Evolutionary conservation across 2,113 vertebrate species (phyloP).

Genomic region (Leiothrix lutea): DNA sequence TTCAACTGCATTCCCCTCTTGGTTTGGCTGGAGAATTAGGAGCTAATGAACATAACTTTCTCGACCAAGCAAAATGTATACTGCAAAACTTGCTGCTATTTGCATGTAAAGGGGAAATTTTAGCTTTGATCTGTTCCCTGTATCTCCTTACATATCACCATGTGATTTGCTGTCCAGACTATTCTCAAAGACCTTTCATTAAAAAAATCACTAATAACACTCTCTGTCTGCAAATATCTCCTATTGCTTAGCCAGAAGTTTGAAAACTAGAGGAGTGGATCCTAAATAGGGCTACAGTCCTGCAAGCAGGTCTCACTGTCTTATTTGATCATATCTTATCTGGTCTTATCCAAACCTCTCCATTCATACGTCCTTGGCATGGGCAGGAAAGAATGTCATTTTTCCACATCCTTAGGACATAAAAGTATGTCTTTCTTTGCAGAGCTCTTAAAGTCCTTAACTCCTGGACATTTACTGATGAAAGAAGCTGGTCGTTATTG

Average conservation of each 20-base stretch:
- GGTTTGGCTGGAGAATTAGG: background rate
- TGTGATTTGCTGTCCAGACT: background rate
- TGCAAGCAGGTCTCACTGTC: background rate
- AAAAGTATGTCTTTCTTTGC: background rate
- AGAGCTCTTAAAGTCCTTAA: background rate
- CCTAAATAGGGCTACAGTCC: background rate
- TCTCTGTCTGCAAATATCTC: background rate
- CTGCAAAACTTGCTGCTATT: background rate
- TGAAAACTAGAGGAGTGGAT: background rate
- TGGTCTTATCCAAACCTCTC: background rate
- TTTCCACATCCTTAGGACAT: background rate
- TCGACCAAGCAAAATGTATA: background rate
- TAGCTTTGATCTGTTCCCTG: background rate
- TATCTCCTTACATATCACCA: background rate
- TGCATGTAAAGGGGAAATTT: background rate
- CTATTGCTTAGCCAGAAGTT: background rate
- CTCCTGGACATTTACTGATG: background rate
- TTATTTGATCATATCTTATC: background rate
- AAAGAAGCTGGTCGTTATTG: background rate
- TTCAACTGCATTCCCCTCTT: background rate
- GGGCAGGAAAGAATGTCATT: background rate
- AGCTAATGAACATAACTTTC: background rate
- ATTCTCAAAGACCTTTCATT: background rate
- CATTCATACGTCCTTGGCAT: background rate
- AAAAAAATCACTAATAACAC: background rate